phyloP scores from a whole-genome alignment of 2,888 invertebrate genomes.

The Crepidodera aurea region DNA sequence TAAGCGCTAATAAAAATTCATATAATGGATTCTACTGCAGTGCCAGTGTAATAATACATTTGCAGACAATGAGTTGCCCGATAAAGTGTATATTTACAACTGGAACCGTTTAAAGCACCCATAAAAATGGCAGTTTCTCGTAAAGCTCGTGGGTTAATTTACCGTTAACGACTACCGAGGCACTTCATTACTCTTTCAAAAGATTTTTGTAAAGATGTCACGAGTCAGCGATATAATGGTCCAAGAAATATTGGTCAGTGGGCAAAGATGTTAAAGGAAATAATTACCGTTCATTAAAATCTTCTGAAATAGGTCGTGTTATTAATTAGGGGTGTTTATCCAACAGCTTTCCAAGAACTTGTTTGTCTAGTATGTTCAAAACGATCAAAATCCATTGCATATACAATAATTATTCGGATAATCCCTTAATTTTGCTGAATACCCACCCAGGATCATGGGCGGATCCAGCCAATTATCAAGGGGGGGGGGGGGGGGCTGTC shows the following conservation, averaged over 20 bases:
- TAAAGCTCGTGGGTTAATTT: conserved; percentile 21
- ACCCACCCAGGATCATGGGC: too few relatives aligned
- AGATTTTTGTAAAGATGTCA: conserved; percentile 26
- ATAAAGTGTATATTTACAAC: conserved; percentile 14
- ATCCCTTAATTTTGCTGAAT: too few relatives aligned
- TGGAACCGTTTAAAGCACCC: conserved; percentile 12
- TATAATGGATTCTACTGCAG: background rate
- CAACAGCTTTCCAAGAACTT: too few relatives aligned
- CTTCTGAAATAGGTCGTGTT: too few relatives aligned
- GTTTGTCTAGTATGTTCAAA: too few relatives aligned
- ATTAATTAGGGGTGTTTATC: too few relatives aligned
- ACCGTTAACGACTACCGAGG: conserved; percentile 16
- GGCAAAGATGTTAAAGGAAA: background rate
- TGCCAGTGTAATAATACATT: conserved; percentile 5
- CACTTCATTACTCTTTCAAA: conserved; percentile 24
- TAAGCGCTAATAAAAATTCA: background rate
- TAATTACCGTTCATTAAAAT: too few relatives aligned
- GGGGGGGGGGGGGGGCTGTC: too few relatives aligned
- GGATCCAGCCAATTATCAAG: too few relatives aligned
- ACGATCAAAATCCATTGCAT: too few relatives aligned
- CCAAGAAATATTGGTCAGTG: background rate
- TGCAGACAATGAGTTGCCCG: conserved; percentile 7
- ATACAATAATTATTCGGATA: too few relatives aligned
- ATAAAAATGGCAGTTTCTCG: conserved; percentile 12
- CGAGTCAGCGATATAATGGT: conserved; percentile 15